Evolutionary conservation across 2,888 invertebrate species (phyloP), one percentile per base, ranked within the genome.

Genomic region (Cheilosia scutellata): DNA sequence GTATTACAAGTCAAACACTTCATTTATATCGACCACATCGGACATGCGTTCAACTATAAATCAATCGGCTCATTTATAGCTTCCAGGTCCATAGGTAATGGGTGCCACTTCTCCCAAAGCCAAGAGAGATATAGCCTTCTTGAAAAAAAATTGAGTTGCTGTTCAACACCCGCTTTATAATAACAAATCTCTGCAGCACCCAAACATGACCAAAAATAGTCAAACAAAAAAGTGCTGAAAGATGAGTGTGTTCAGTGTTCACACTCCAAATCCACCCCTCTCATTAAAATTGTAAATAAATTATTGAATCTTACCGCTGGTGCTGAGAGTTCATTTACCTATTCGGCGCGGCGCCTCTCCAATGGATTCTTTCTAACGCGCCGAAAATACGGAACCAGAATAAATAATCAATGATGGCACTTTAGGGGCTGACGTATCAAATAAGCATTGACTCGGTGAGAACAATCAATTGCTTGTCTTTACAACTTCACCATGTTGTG

Each of bases 291-390:
- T 42, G 53, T 72, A 51, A 62, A 62, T 62, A 62, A 72, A 71
- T 51, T 51, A 71, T 51, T 16, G 33, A 20, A 29, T 25, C 58
- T 49, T 49, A 65, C 40, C 58, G 7, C 27, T 58, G 16, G 37
- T n/a, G 20, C 20, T 20, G 37, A 37, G 37, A 74, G 72, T 74
- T 74, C 53, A n/a, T 74, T 63, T 74, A 74, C 72, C 72, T 62
- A 51, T 31, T n/a, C 53, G 72, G 55, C 37, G 55, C 37, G 27
- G 27, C 49, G 55, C 42, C 53, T 51, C 65, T 20, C 3, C 7
- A 51, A 42, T 25, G 51, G 31, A 40, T 27, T 20, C 9, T n/a
- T 53, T 20, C 20, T 20, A 20, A 20, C 20, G 53, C 51, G 31
- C 25, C 29, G 29, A 33, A 47, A 47, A 58, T 11, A 51, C 13